These are phyloP conservation scores for Leguminivora glycinivorella DNA, from an alignment of 1,140 invertebrate genomes.

Conservation along the genomic window DNA sequence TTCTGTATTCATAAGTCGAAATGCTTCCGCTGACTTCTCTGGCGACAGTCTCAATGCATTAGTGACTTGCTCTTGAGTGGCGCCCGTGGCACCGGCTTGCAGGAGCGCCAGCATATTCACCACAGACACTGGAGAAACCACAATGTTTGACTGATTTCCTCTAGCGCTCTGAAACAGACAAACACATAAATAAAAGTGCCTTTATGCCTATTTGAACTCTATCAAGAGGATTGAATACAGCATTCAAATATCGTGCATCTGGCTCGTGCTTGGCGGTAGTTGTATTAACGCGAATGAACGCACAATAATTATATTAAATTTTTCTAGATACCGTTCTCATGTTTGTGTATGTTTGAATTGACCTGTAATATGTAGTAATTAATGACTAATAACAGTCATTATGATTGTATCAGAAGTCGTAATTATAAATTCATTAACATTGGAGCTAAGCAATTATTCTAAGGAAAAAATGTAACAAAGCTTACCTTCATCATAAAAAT, in stretches of 20 bases:
- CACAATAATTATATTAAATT: too few relatives aligned
- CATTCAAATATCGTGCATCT: too few relatives aligned
- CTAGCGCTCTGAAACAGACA: constrained; percentile 50
- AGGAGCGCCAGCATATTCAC: constrained; percentile 58
- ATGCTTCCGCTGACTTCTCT: constrained; percentile 42
- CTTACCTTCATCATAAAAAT: constrained; percentile 52
- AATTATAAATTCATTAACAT: constrained; percentile 34
- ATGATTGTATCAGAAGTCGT: background rate
- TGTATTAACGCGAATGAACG: too few relatives aligned
- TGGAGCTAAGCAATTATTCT: constrained; percentile 14
- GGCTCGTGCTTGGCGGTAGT: too few relatives aligned
- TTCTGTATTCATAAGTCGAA: constrained; percentile 46
- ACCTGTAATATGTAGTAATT: too few relatives aligned
- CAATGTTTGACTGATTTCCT: constrained; percentile 50
- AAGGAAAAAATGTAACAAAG: background rate
- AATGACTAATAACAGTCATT: background rate
- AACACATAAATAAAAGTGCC: background rate
- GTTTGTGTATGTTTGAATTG: too few relatives aligned
- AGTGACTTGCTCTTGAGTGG: constrained; percentile 55
- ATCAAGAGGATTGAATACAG: too few relatives aligned
- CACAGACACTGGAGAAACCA: constrained; percentile 65
- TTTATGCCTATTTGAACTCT: background rate
- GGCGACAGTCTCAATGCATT: constrained; percentile 50
- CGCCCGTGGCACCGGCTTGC: constrained; percentile 59
- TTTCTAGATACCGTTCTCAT: too few relatives aligned